Evolutionary conservation across 2,113 vertebrate genomes (phyloP).

Genomic region (Theristicus caerulescens): DNA sequence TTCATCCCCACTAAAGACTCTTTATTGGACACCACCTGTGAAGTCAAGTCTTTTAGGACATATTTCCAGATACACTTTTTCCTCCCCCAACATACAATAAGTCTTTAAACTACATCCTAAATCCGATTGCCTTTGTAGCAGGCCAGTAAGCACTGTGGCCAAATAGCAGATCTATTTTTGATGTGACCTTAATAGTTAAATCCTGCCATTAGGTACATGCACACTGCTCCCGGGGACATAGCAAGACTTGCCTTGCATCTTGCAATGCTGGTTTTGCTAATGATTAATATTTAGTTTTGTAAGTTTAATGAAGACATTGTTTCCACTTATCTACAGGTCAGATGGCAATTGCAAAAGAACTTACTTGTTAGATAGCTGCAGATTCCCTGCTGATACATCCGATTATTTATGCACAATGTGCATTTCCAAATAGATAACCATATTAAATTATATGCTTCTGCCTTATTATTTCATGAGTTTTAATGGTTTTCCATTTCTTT

Average conservation of each 20-base stretch:
- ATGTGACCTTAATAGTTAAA: constrained; percentile 5
- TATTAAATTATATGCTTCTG: constrained; percentile 3
- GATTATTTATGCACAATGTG: constrained; percentile 13
- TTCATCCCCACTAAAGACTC: background rate
- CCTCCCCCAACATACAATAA: background rate
- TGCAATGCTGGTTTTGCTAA: background rate
- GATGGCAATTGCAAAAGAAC: constrained; percentile 27
- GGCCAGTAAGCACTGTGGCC: background rate
- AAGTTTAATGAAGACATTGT: constrained; percentile 42
- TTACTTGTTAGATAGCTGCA: background rate
- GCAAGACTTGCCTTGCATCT: background rate
- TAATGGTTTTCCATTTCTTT: background rate
- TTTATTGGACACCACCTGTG: background rate
- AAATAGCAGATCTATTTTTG: background rate
- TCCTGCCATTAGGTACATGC: background rate
- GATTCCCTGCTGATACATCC: background rate
- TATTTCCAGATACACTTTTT: background rate
- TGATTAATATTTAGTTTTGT: background rate
- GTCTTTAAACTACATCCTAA: background rate
- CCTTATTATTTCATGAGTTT: constrained; percentile 9
- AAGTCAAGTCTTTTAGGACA: background rate
- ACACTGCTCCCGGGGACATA: background rate
- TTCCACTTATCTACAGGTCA: constrained; percentile 49
- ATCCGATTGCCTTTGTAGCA: background rate
- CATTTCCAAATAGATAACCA: constrained; percentile 18